Evolutionary conservation across 2,113 vertebrate species (phyloP).

Genomic region (Verasper variegatus): DNA sequence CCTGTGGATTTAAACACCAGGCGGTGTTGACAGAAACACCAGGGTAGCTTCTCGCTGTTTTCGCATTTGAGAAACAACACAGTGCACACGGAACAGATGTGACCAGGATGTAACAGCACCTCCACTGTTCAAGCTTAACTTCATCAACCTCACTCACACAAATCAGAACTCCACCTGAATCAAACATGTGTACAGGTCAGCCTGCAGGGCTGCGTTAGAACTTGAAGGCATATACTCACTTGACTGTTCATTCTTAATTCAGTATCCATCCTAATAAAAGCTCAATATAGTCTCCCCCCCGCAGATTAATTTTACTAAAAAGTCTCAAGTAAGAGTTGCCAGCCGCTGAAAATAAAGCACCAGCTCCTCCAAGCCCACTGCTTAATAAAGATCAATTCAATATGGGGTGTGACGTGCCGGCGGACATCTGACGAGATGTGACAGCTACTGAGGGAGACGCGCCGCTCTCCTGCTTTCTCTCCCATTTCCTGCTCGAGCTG

Average conservation of each 20-base stretch:
- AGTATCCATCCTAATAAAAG: conserved; percentile 9
- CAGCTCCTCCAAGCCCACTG: no score
- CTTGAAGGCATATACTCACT: not conserved
- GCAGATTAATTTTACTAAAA: no score
- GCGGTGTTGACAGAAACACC: conserved; percentile 43
- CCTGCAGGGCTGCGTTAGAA: not conserved
- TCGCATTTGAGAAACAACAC: conserved; percentile 22
- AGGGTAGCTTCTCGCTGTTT: conserved; percentile 6
- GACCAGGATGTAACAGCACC: conserved; percentile 5
- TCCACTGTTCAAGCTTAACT: not conserved
- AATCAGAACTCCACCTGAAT: not conserved
- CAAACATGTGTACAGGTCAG: no score
- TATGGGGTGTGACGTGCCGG: conserved; percentile 51
- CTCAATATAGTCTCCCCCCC: not conserved
- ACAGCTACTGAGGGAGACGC: conserved; percentile 66
- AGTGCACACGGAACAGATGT: conserved; percentile 20
- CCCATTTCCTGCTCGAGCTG: conserved; percentile 72
- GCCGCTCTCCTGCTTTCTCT: conserved; percentile 61
- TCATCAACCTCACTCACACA: conserved; percentile 16
- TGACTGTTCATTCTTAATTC: not conserved
- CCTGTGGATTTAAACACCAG: conserved; percentile 43
- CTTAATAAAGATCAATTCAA: conserved; percentile 72
- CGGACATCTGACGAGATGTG: conserved; percentile 68
- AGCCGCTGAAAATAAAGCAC: no score
- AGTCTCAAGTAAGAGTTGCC: no score